A percentile compares a stretch with the other conserved stretches of the same genome.
Evolutionary conservation across 2,888 invertebrate species (phyloP).

Genomic region (Lissonota sp.): DNA sequence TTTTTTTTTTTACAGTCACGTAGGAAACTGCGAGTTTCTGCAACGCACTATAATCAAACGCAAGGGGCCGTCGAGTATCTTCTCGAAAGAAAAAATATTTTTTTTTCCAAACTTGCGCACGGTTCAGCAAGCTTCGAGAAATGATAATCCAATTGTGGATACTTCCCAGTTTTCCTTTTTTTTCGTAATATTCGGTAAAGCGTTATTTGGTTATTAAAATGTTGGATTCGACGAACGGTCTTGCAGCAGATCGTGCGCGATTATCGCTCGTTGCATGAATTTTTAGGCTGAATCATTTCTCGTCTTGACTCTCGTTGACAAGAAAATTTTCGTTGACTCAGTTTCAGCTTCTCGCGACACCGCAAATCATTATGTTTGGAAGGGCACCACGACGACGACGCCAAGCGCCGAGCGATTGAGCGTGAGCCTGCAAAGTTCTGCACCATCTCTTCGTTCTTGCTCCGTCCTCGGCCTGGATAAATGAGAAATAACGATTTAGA

Average conservation of each 20-base stretch:
- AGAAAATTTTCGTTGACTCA: conserved; percentile 10
- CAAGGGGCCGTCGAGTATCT: conserved; percentile 44
- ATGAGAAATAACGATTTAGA: not conserved
- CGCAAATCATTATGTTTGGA: conserved; percentile 99
- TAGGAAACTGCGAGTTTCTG: conserved; percentile 80
- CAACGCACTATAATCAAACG: conserved; percentile 78
- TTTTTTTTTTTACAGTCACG: conserved; percentile 75
- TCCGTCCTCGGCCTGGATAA: conserved; percentile 94
- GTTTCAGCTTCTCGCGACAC: conserved; percentile 83
- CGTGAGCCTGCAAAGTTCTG: conserved; percentile 94
- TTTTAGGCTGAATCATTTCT: not conserved
- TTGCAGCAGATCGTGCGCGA: conserved; percentile 11
- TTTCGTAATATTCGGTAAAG: conserved; percentile 50
- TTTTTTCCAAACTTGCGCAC: conserved; percentile 11
- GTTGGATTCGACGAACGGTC: conserved; percentile 52
- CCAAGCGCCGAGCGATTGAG: conserved; percentile 97
- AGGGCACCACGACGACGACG: conserved; percentile 95
- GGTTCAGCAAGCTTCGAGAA: conserved; percentile 38
- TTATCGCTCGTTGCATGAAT: no score
- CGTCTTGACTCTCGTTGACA: no score
- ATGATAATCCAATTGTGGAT: conserved; percentile 25
- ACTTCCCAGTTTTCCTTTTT: conserved; percentile 25
- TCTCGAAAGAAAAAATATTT: conserved; percentile 24
- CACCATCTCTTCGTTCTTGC: conserved; percentile 95
- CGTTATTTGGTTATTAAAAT: conserved; percentile 65